These are phyloP conservation scores for Stegodyphus dumicola DNA, from an alignment of 1,140 invertebrate species.

Conservation along the genomic window DNA sequence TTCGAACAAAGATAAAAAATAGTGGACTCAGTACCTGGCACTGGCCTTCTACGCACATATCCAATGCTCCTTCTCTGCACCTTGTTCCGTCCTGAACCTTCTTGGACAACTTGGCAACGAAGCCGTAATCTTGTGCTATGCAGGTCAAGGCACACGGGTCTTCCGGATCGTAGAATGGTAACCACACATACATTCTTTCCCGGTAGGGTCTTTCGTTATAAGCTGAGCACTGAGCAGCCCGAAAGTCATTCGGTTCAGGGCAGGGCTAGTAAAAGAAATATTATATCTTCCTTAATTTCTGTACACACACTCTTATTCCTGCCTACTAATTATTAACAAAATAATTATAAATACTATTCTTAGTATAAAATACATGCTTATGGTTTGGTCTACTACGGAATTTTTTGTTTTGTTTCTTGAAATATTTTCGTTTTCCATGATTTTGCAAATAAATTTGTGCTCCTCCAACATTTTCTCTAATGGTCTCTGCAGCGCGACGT, in stretches of 20 bases:
- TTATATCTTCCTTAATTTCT: too few relatives aligned
- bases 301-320: too few relatives aligned
- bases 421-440: too few relatives aligned
- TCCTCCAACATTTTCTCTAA: too few relatives aligned
- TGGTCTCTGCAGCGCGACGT: too few relatives aligned
- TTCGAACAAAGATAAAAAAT: not conserved
- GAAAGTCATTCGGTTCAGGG: constrained; percentile 77
- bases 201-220: constrained; percentile 84
- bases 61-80: constrained; percentile 82
- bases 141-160: constrained; percentile 89
- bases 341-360: too few relatives aligned
- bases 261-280: constrained; percentile 75
- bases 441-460: too few relatives aligned
- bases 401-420: too few relatives aligned
- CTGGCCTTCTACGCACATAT: constrained; percentile 89
- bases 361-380: too few relatives aligned
- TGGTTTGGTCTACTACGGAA: too few relatives aligned
- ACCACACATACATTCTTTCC: constrained; percentile 84
- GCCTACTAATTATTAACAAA: too few relatives aligned
- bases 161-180: constrained; percentile 84
- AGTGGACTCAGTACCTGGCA: constrained; percentile 78
- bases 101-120: constrained; percentile 82
- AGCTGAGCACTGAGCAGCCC: constrained; percentile 83
- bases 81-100: constrained; percentile 88
- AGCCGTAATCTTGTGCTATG: constrained; percentile 73